A percentile compares a stretch with the other conserved stretches of the same genome.
These are phyloP conservation scores for Drosophila tani DNA, from an alignment of 1,140 invertebrate species.

Conservation along the genomic window DNA sequence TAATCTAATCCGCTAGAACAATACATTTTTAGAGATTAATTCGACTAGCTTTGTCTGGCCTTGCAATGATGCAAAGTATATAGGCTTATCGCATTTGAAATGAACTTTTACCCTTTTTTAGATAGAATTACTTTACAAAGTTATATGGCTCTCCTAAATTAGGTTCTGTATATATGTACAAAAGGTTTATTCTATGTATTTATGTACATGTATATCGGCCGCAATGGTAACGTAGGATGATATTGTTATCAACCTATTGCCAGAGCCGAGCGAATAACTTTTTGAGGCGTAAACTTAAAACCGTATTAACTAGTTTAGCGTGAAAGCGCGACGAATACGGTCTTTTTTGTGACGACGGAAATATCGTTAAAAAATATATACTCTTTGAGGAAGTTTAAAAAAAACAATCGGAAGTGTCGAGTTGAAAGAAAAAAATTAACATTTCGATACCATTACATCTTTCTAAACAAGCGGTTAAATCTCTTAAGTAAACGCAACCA, in stretches of 20 bases:
- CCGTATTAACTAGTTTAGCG: constrained; percentile 7
- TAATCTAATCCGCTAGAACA: constrained; percentile 20
- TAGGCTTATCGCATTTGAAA: not conserved
- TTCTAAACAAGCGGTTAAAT: not conserved
- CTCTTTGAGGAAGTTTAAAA: not conserved
- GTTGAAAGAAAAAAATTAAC: not conserved
- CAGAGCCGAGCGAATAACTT: not conserved
- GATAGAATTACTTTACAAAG: not conserved
- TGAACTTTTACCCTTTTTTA: constrained; percentile 9
- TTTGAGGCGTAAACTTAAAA: constrained; percentile 6
- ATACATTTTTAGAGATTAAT: constrained; percentile 11
- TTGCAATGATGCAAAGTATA: not conserved
- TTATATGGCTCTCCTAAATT: not conserved
- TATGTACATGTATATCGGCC: not conserved
- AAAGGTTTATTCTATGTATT: not conserved
- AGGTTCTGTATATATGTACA: not conserved
- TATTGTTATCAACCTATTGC: constrained; percentile 6
- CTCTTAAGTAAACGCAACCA: too few relatives aligned
- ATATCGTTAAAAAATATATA: not conserved
- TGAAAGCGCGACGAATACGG: not conserved
- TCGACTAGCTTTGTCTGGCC: not conserved
- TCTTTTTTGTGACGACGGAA: not conserved
- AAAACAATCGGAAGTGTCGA: not conserved
- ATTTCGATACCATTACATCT: not conserved
- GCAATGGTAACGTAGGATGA: not conserved